Evolutionary conservation across 2,797 vertebrate genomes (phyloP), one percentile per base, ranked within the genome.

Genomic region (Mareca penelope): DNA sequence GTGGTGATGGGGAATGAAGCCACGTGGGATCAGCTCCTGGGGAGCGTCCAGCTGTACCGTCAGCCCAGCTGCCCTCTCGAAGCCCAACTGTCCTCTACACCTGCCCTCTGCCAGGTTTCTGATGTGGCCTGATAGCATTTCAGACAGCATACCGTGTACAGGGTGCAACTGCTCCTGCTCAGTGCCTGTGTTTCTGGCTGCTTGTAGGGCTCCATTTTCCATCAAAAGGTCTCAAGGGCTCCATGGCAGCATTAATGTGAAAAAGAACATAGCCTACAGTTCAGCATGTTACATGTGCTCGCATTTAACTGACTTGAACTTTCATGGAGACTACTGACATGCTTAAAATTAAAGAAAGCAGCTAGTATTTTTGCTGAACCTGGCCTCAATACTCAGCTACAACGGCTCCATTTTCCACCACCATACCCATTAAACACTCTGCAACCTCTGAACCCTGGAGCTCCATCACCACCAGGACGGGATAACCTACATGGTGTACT

Each of bases 61-160:
- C 56, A 72, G 61, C 33, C 28, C 71, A 42, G 23, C 46, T 52
- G 39, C 69, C 24, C 39, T 23, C 78, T 37, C 26, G n/a, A 46
- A 59, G 61, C 33, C 35, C 50, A 68, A 8, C 15, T 40, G 55
- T 37, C 21, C 50, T 55, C 52, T 50, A 6, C 53, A 61, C 18
- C 19, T 55, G 23, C 33, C 44, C 22, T 76, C 64, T 80, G 48
- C 29, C 76, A 59, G 22, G 16, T 28, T 87, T 70, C 68, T 83
- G 44, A 33, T 33, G 18, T 6, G 68, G 31, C 17, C 61, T 55
- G 52, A 12, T 13, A 50, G 44, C 42, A 37, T 53, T 42, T 85
- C 22, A 33, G 48, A 39, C 33, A 75, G 23, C 0, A 0, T 0
- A 3, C 7, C 1, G 0, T 26, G 29, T 19, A 29, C 9, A 46